phyloP scores from a whole-genome alignment of 1,140 invertebrate species.

The Paraescarpia echinospica region DNA sequence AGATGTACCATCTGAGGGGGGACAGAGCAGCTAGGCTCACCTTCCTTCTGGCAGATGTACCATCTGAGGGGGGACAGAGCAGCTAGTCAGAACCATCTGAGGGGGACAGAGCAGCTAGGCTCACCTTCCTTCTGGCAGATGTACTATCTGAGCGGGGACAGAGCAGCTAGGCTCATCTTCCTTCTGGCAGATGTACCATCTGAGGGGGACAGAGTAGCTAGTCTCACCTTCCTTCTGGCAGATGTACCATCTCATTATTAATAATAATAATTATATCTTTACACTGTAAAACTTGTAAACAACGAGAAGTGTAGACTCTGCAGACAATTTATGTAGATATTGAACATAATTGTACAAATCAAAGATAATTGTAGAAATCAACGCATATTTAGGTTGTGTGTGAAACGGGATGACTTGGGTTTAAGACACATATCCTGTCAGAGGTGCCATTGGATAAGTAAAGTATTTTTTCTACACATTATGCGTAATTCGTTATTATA shows the following conservation, averaged over 20 bases:
- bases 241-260: not conserved
- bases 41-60: too few relatives aligned
- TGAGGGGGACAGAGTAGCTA: not conserved
- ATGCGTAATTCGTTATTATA: not conserved
- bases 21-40: too few relatives aligned
- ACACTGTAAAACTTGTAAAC: not conserved
- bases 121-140: too few relatives aligned
- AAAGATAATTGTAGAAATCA: not conserved
- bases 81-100: too few relatives aligned
- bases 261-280: too few relatives aligned
- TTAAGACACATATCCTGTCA: not conserved
- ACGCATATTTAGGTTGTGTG: not conserved
- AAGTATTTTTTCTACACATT: not conserved
- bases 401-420: not conserved
- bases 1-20: too few relatives aligned
- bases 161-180: too few relatives aligned
- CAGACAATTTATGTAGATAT: conserved; percentile 1
- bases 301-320: not conserved
- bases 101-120: too few relatives aligned
- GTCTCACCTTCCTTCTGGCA: not conserved
- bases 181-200: too few relatives aligned
- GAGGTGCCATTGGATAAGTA: not conserved
- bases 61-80: too few relatives aligned
- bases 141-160: too few relatives aligned
- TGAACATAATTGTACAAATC: not conserved